A percentile compares a stretch with the other conserved stretches of the same genome.
Evolutionary conservation across 1,140 invertebrate genomes (phyloP).

Genomic region (Dufourea novaeangliae): DNA sequence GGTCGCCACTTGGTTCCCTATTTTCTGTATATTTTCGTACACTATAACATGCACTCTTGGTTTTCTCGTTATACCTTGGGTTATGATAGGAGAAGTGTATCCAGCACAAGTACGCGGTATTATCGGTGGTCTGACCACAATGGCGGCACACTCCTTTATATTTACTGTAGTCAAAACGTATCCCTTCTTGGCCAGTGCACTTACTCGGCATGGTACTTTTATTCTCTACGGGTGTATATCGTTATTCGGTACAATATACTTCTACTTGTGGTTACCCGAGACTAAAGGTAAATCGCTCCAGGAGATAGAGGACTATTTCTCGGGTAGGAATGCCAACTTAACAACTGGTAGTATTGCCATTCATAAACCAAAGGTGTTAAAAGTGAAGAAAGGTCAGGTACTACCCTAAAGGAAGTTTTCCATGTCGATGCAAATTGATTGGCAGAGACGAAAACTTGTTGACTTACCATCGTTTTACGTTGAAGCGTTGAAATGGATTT

Average conservation of each 20-base stretch:
- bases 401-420: constrained; percentile 65
- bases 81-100: constrained; percentile 89
- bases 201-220: constrained; percentile 84
- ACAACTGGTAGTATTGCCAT: constrained; percentile 66
- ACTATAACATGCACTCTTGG: constrained; percentile 86
- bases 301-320: constrained; percentile 89
- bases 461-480: not conserved
- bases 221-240: constrained; percentile 85
- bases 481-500: not conserved
- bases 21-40: constrained; percentile 84
- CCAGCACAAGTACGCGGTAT: constrained; percentile 86
- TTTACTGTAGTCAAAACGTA: constrained; percentile 88
- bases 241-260: constrained; percentile 83
- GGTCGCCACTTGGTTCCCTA: constrained; percentile 84
- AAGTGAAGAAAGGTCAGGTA: constrained; percentile 72
- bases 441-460: not conserved
- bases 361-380: constrained; percentile 67
- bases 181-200: constrained; percentile 80
- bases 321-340: constrained; percentile 80
- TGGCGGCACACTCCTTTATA: constrained; percentile 84
- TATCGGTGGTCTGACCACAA: constrained; percentile 86
- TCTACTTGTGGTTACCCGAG: constrained; percentile 88
- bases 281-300: constrained; percentile 90
- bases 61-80: constrained; percentile 87
- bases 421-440: constrained; percentile 10